These are phyloP conservation scores for Physella acuta DNA, from an alignment of 1,140 invertebrate genomes.

Conservation along the genomic window DNA sequence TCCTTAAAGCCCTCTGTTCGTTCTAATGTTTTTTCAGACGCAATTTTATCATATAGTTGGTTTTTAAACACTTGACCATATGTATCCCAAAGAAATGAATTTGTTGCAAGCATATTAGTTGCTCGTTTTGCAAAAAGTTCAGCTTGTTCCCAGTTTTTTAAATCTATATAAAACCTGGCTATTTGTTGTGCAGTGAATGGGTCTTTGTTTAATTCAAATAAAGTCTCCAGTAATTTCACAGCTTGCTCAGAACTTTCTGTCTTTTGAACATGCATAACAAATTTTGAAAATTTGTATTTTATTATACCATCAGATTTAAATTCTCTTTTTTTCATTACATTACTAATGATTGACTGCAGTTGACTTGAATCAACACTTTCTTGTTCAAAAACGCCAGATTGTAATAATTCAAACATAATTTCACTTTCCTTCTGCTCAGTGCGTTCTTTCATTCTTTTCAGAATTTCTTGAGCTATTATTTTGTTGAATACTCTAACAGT, in stretches of 20 bases:
- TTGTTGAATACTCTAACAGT: conserved; percentile 29
- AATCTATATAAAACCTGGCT: conserved; percentile 35
- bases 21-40: no score
- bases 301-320: conserved; percentile 22
- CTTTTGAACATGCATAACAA: conserved; percentile 31
- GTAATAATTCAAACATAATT: conserved; percentile 27
- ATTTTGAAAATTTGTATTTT: conserved; percentile 35
- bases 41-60: conserved; percentile 25
- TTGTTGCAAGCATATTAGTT: conserved; percentile 27
- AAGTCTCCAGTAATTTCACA: conserved; percentile 26
- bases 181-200: conserved; percentile 37
- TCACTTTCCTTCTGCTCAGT: conserved; percentile 23
- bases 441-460: conserved; percentile 19
- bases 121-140: conserved; percentile 31
- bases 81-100: conserved; percentile 40
- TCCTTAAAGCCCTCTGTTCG: no score
- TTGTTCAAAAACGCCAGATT: conserved; percentile 21
- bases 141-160: conserved; percentile 34
- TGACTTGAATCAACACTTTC: conserved; percentile 18
- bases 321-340: conserved; percentile 31
- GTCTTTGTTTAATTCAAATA: conserved; percentile 32
- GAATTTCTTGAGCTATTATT: conserved; percentile 31
- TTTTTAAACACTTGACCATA: conserved; percentile 35
- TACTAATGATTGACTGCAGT: conserved; percentile 32
- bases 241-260: conserved; percentile 32